A percentile compares a stretch with the other conserved stretches of the same genome.
These are phyloP conservation scores for Phoenoteleia sp. DNA, from an alignment of 2,888 invertebrate genomes.

Conservation along the genomic window DNA sequence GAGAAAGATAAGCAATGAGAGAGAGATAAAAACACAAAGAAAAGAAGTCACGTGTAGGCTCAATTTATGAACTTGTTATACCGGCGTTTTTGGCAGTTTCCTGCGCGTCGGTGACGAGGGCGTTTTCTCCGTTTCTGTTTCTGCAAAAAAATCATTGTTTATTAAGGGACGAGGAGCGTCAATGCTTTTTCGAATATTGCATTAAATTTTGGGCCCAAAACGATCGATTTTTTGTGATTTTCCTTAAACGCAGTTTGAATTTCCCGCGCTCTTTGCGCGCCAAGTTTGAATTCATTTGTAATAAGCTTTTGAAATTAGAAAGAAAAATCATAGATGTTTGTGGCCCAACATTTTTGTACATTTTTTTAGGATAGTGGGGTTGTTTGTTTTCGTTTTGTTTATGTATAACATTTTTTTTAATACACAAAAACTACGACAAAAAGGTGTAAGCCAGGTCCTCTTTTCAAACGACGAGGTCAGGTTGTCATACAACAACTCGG, in stretches of 20 bases:
- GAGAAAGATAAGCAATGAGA: slow-evolving; percentile 87
- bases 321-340: not conserved
- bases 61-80: slow-evolving; percentile 91
- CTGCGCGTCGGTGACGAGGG: slow-evolving; percentile 96
- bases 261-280: not conserved
- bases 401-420: slow-evolving; percentile 3
- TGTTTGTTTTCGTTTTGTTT: not conserved
- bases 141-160: slow-evolving; percentile 87
- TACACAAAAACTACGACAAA: slow-evolving; percentile 15
- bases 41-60: slow-evolving; percentile 88
- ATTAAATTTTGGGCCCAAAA: not conserved
- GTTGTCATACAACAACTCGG: slow-evolving; percentile 25
- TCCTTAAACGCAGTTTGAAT: not conserved
- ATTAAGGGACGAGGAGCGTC: slow-evolving; percentile 45
- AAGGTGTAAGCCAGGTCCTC: slow-evolving; percentile 18
- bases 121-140: slow-evolving; percentile 95
- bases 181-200: not conserved
- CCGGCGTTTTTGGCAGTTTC: slow-evolving; percentile 99
- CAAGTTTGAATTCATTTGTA: not conserved
- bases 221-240: not conserved
- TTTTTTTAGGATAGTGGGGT: not conserved
- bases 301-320: not conserved
- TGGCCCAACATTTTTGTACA: not conserved
- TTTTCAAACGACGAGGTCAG: slow-evolving; percentile 23
- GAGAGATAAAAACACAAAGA: slow-evolving; percentile 88